Conservation (phyloP, 2,888 invertebrate genomes). For the Charanyca ferruginea region DNA sequence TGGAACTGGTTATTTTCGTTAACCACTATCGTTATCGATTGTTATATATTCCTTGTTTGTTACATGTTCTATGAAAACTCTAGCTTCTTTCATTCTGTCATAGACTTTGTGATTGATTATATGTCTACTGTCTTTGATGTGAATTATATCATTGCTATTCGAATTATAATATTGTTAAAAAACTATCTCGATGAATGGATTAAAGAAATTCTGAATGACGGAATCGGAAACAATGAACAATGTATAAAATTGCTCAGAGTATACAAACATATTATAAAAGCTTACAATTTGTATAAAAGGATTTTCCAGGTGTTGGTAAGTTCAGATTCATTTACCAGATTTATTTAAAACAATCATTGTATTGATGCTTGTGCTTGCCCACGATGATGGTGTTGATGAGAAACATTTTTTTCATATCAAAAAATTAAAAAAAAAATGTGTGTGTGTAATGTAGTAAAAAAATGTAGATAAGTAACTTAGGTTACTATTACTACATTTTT, state of each 20-base stretch:
- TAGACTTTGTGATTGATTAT: not conserved
- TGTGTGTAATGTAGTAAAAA: no score
- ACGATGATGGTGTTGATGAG: not conserved
- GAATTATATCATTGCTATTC: constrained; percentile 1
- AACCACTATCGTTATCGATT: no score
- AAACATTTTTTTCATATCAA: no score
- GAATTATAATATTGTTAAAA: constrained; percentile 18
- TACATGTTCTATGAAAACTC: no score
- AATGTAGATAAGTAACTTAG: no score
- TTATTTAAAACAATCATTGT: no score
- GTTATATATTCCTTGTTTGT: no score
- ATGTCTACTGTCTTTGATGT: constrained; percentile 19
- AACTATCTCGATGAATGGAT: constrained; percentile 25
- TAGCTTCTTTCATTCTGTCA: no score
- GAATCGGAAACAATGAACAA: not conserved
- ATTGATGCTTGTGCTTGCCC: no score
- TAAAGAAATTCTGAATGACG: not conserved
- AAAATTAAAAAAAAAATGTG: no score
- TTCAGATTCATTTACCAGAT: not conserved
- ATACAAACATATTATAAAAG: constrained; percentile 16
- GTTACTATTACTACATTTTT: no score
- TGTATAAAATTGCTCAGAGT: constrained; percentile 4
- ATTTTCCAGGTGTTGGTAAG: constrained; percentile 21
- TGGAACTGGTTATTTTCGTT: no score
- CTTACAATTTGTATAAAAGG: constrained; percentile 1